Percentiles rank a stretch among this genome's conserved stretches.
phyloP scores from a whole-genome alignment of 2,888 invertebrate species.

The Cheiracanthium punctorium region DNA sequence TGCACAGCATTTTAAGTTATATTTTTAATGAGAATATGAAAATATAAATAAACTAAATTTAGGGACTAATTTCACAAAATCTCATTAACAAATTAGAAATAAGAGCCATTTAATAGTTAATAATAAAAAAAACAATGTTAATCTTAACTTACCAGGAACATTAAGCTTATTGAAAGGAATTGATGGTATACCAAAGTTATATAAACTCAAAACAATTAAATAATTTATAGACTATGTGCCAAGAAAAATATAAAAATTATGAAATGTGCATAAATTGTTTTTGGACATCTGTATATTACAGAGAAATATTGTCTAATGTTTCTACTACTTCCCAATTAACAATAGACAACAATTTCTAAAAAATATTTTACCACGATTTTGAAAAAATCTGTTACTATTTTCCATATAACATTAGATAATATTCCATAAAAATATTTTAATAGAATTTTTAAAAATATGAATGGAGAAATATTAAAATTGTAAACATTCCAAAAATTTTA shows the following conservation, averaged over 20 bases:
- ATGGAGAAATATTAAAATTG: constrained; percentile 1
- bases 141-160: too few species aligned
- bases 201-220: background rate
- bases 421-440: constrained; percentile 5
- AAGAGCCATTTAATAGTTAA: too few species aligned
- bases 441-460: constrained; percentile 5
- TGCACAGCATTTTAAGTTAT: background rate
- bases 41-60: background rate
- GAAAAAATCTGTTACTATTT: constrained; percentile 5
- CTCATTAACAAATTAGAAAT: too few species aligned
- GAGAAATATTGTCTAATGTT: constrained; percentile 1
- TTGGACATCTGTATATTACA: background rate
- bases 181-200: too few species aligned
- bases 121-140: too few species aligned
- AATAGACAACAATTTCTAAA: constrained; percentile 2
- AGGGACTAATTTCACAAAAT: background rate
- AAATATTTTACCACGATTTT: background rate
- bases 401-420: constrained; percentile 1
- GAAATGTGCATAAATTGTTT: background rate
- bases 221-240: background rate
- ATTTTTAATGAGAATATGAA: background rate
- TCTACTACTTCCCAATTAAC: background rate
- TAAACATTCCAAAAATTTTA: constrained; percentile 5
- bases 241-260: background rate
- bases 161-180: too few species aligned